Evolutionary conservation across 2,113 vertebrate genomes (phyloP), one percentile per base, ranked within the genome.

Genomic region (Danionella cerebrum): DNA sequence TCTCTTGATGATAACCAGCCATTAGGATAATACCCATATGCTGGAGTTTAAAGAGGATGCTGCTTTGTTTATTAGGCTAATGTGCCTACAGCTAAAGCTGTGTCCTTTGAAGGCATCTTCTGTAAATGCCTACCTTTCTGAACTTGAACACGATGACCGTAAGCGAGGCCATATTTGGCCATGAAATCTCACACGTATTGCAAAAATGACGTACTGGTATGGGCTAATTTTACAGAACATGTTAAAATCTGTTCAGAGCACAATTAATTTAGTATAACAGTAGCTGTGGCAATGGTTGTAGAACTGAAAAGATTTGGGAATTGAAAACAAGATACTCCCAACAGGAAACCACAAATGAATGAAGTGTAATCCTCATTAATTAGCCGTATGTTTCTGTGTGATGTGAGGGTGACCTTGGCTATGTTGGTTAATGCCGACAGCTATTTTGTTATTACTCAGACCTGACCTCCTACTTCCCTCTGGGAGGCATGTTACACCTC

Each of bases 401-500:
- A 70, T 48, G 57, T 35, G 22, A 16, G n/a, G 59, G 69, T 89
- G 88, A 88, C 85, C 86, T 89, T 89, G 85, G 81, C 79, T 74
- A 62, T 55, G 42, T 76, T 73, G 67, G 72, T 77, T 84, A 88
- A 87, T 81, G 68, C 75, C 76, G 67, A 65, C 81, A 77, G 79
- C 83, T 83, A 80, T 84, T 83, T 82, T 78, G 69, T 86, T 84
- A 84, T 82, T 83, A 82, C 78, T 86, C 79, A 62, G 74, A 80
- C 77, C 50, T 80, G 25, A 67, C 16, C 67, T 45, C 57, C 57
- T 67, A 13, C 59, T 66, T 55, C 69, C 70, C 65, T 51, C 65
- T 67, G 74, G 67, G 59, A 57, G 82, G 83, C 81, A 90, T 89
- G 82, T 84, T 79, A 79, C 85, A 86, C 85, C 78, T 83, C 79